Evolutionary conservation across 2,797 vertebrate species (phyloP).

Genomic region (Spizella passerina): DNA sequence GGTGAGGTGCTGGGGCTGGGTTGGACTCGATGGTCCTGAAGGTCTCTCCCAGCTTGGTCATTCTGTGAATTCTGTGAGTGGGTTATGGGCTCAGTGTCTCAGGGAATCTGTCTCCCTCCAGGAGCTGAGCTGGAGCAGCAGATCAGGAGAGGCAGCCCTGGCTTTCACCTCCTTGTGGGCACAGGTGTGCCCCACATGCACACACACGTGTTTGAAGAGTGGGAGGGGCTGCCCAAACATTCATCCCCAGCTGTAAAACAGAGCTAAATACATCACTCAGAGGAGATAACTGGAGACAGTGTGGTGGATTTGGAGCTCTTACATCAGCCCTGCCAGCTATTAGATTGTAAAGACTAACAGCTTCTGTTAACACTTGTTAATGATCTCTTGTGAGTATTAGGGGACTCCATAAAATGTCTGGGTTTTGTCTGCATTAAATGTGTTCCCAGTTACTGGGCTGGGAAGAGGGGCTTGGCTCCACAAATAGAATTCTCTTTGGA

Average conservation of each 20-base stretch:
- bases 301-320: neutral
- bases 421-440: neutral
- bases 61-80: neutral
- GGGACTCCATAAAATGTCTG: neutral
- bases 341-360: neutral
- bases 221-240: neutral
- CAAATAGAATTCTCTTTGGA: neutral
- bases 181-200: accelerated
- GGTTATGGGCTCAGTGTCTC: neutral
- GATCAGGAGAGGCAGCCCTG: neutral
- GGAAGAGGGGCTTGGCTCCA: neutral
- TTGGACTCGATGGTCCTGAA: too few relatives aligned
- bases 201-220: neutral
- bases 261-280: neutral
- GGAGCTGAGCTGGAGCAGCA: neutral
- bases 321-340: neutral
- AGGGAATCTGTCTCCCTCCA: neutral
- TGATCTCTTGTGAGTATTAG: neutral
- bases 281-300: neutral
- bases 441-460: neutral
- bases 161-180: neutral
- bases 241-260: neutral
- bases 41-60: too few relatives aligned
- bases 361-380: neutral
- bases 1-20: too few relatives aligned